Conservation (phyloP, 1,140 invertebrate genomes). For the Aleiodes sp. region DNA sequence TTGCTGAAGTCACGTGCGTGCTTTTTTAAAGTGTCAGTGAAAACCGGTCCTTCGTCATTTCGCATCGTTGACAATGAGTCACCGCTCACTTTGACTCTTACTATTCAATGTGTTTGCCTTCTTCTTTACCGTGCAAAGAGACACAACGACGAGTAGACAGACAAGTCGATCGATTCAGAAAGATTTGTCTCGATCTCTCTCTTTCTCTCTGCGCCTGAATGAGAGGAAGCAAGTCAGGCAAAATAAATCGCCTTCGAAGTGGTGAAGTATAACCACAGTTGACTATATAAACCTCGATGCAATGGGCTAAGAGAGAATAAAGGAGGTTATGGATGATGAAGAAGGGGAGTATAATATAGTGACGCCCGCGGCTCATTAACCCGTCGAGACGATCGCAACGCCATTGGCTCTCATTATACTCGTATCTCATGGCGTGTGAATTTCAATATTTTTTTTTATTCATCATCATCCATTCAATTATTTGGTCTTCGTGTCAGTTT, state of each 20-base stretch:
- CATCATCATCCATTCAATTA: no score
- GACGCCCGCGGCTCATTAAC: slow-evolving; percentile 39
- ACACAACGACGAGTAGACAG: neutral
- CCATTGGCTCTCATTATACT: slow-evolving; percentile 40
- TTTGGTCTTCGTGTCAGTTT: neutral
- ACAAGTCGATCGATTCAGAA: neutral
- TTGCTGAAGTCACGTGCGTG: neutral
- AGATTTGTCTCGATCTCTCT: neutral
- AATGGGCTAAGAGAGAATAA: neutral
- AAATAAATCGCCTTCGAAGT: neutral
- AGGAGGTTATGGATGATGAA: neutral
- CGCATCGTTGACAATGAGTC: slow-evolving; percentile 53
- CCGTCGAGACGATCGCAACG: slow-evolving; percentile 38
- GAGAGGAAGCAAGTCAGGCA: no score
- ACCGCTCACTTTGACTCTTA: slow-evolving; percentile 28
- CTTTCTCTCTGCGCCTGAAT: no score
- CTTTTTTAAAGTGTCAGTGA: slow-evolving; percentile 31
- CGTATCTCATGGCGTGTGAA: slow-evolving; percentile 23
- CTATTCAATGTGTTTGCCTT: neutral
- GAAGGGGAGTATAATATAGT: slow-evolving; percentile 3
- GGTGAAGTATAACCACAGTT: neutral
- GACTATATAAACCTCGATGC: neutral
- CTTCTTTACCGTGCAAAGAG: neutral
- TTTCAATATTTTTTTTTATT: slow-evolving; percentile 8
- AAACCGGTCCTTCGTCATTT: slow-evolving; percentile 50